These are phyloP conservation scores for Jordanella pulchra DNA, from an alignment of 2,797 vertebrate genomes.

Conservation along the genomic window DNA sequence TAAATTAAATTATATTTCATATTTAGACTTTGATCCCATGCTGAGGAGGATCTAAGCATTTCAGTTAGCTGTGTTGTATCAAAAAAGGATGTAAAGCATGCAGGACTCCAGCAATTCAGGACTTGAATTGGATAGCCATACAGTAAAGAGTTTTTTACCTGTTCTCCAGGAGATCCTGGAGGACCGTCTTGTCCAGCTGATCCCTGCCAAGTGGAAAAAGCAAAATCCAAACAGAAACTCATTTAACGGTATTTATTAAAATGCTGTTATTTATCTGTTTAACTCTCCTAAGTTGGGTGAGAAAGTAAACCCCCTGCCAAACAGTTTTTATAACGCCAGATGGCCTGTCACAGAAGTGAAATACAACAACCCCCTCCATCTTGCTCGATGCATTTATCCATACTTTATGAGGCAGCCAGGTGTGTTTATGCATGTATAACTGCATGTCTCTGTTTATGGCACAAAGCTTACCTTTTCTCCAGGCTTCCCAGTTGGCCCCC, in stretches of 20 bases:
- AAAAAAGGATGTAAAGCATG: too few species aligned
- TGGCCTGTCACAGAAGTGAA: conserved; percentile 57
- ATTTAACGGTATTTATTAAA: conserved; percentile 16
- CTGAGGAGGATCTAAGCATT: too few species aligned
- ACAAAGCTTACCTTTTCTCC: conserved; percentile 86
- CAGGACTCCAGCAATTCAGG: too few species aligned
- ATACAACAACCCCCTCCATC: conserved; percentile 47
- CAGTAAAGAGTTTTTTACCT: conserved; percentile 70
- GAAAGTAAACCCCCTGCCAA: conserved; percentile 47
- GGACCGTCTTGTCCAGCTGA: conserved; percentile 86
- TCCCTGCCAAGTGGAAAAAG: conserved; percentile 76
- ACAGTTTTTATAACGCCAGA: conserved; percentile 52
- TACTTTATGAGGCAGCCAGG: conserved; percentile 60
- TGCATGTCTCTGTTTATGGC: conserved; percentile 37
- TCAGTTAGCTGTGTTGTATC: too few species aligned
- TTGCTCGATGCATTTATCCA: conserved; percentile 46
- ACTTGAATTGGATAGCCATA: background rate
- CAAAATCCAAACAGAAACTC: conserved; percentile 21
- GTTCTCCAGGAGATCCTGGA: conserved; percentile 84
- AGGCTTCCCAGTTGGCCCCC: conserved; percentile 87
- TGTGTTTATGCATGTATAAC: conserved; percentile 47
- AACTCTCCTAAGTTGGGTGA: conserved; percentile 54
- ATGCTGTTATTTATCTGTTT: conserved; percentile 18
- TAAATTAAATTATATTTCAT: too few species aligned
- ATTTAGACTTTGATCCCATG: too few species aligned